Base-by-base conservation (phyloP, 2,113 vertebrate genomes). In the Pavo muticus region DNA sequence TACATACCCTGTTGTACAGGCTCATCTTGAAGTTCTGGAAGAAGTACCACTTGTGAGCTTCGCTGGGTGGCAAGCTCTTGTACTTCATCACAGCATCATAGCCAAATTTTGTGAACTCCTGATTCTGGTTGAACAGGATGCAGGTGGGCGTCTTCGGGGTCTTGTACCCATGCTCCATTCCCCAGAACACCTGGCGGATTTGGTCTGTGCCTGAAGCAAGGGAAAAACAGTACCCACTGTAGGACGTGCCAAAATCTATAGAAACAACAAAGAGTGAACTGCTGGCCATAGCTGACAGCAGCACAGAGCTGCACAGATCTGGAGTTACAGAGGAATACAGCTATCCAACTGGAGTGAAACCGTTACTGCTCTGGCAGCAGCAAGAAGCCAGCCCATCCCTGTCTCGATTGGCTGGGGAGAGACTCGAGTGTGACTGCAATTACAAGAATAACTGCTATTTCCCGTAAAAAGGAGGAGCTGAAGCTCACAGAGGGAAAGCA, bases 11-110 rank as follows among this genome's bases (percentile, higher is more conserved):
- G 54, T 71, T 56, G 85, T 96, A 97, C 30, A 97, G 80, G 4
- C 89, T 24, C 95, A 96, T 97, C 85, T 96, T 96, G 75, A 97
- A 97, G 75, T 64, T 70, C 30, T 56, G 60, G 80, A 97, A 97
- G 87, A 93, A 95, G 52, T 91, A 96, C 45, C 42, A 42, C 50
- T 18, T 81, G 74, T 8, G 29, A 80, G 91, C 76, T 61, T 94
- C 57, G 0, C 42, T 11, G 47, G 70, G 39, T 24, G n/a, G 7
- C 86, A 93, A 65, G 0, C 1, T 92, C 21, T 67, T 39, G 68
- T 97, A 97, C 18, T 57, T 54, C 63, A 47, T 93, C 68, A 95
- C 59, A 54, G 95, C 94, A 56, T 96, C 74, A 10, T 92, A 97
- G 61, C 95, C 97, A 94, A 97, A 97, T 8, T 3, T 83, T 14